A percentile compares a stretch with the other conserved stretches of the same genome.
These are phyloP conservation scores for Diogma glabrata DNA, from an alignment of 2,888 invertebrate genomes.

Conservation along the genomic window DNA sequence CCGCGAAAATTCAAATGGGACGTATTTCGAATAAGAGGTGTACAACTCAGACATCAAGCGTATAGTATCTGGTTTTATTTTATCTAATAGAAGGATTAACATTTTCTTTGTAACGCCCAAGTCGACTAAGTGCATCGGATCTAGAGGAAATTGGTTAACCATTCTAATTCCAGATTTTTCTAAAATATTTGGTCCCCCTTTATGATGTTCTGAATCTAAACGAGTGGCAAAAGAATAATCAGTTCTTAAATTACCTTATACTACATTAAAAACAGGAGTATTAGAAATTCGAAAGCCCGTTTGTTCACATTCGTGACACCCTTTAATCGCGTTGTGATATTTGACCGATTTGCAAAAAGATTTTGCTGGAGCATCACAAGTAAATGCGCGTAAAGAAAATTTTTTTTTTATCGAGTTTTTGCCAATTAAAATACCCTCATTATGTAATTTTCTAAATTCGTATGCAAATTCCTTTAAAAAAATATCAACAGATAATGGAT, in stretches of 20 bases:
- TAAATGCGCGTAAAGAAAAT: background rate
- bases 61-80: background rate
- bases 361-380: conserved; percentile 6
- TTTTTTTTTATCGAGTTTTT: background rate
- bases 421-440: background rate
- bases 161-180: background rate
- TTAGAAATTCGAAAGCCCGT: background rate
- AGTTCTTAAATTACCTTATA: background rate
- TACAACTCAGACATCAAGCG: background rate
- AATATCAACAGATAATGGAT: background rate
- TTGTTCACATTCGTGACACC: conserved; percentile 3
- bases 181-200: background rate
- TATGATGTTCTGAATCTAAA: background rate
- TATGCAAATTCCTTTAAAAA: background rate
- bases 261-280: background rate
- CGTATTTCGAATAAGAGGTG: background rate
- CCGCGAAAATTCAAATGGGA: background rate
- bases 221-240: background rate
- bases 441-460: background rate
- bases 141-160: background rate
- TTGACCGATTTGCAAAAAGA: conserved; percentile 5
- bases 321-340: background rate
- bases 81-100: background rate
- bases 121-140: background rate
- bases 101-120: background rate